These are phyloP conservation scores for Ciconia nigra DNA, from an alignment of 2,797 vertebrate genomes.

Conservation along the genomic window DNA sequence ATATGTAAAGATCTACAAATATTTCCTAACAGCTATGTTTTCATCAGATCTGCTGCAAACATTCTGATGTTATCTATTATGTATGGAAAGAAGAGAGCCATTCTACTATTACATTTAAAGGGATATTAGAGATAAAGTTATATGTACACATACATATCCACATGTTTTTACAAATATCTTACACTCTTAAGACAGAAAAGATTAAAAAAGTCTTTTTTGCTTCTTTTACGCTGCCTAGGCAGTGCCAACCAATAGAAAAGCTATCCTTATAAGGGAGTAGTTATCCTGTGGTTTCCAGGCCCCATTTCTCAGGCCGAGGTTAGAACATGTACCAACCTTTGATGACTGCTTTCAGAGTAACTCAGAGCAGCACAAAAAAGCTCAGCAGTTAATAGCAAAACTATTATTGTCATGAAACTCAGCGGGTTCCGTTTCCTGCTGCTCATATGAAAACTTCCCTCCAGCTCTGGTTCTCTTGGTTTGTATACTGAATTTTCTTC, in stretches of 20 bases:
- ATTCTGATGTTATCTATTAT: not conserved
- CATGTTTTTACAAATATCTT: not conserved
- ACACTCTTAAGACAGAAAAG: not conserved
- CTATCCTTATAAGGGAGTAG: not conserved
- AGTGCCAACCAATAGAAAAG: not conserved
- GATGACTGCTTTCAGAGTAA: not conserved
- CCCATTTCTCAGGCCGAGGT: not conserved
- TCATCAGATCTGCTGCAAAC: not conserved
- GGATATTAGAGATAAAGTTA: not conserved
- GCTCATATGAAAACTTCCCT: not conserved
- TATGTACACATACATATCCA: not conserved
- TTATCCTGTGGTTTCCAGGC: not conserved
- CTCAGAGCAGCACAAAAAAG: not conserved
- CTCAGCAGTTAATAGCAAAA: not conserved
- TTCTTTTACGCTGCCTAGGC: not conserved
- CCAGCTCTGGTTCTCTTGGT: not conserved
- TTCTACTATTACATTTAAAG: not conserved
- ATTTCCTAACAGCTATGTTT: not conserved
- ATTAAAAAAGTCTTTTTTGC: not conserved
- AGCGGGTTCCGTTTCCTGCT: not conserved
- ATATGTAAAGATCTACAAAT: not conserved
- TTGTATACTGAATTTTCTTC: not conserved
- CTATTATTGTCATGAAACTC: conserved; percentile 9
- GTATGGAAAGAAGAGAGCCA: not conserved
- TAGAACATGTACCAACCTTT: not conserved